phyloP scores from a whole-genome alignment of 2,797 vertebrate genomes.

The Platalea minor region DNA sequence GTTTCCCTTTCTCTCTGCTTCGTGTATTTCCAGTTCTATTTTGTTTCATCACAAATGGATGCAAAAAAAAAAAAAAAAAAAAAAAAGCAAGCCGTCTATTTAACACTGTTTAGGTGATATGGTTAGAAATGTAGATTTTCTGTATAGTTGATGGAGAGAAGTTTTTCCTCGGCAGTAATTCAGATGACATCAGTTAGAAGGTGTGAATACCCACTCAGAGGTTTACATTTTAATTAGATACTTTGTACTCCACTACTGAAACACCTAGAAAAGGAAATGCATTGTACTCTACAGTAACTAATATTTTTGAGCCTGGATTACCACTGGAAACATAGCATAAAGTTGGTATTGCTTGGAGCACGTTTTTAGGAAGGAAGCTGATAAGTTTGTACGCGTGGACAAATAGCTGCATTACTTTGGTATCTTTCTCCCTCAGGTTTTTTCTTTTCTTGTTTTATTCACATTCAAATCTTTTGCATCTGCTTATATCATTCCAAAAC shows the following conservation, averaged over 20 bases:
- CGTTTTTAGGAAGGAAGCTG: neutral
- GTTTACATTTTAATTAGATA: neutral
- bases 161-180: neutral
- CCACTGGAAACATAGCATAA: neutral
- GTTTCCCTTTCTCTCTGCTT: neutral
- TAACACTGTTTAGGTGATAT: neutral
- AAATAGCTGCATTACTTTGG: neutral
- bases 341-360: neutral
- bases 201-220: neutral
- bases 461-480: neutral
- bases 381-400: neutral
- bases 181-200: neutral
- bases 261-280: neutral
- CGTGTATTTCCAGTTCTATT: neutral
- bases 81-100: neutral
- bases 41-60: neutral
- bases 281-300: neutral
- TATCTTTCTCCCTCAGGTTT: neutral
- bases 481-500: neutral
- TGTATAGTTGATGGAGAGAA: neutral
- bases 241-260: neutral
- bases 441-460: neutral
- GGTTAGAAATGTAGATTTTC: neutral
- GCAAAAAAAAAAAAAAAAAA: fast-evolving
- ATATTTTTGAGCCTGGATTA: neutral